Base-by-base conservation (phyloP, 2,888 invertebrate genomes). In the Sphaerolaimus hirsutus region DNA sequence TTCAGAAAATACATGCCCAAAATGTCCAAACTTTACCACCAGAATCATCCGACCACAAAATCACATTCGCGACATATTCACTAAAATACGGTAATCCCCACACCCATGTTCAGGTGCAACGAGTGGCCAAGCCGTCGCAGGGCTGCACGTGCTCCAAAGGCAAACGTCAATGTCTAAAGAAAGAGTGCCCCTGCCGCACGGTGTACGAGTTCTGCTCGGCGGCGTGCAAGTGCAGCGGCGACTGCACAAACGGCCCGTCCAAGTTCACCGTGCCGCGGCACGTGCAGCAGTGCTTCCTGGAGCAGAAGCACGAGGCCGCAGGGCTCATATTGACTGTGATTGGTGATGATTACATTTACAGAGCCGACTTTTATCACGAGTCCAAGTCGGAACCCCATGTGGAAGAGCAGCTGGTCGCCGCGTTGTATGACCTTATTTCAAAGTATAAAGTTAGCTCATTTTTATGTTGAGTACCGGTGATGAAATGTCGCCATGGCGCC, bases 91-190 rank as follows among this genome's bases (percentile, higher is more conserved):
- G 19, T 17, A 5, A 12, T 32, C 10, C 32, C 17, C 32, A 32
- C 32, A 32, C 10, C 10, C 32, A 32, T 17, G 14, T 5, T 7
- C 37, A 37, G 37, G 7, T 22, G 25, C 26, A 25, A 2, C 41
- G 41, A 5, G 41, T 41, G 26, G 52, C 54, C 25, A 61, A 62
- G 44, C 61, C 61, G 12, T 52, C 55, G 4, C 50, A 53, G 12
- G 60, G 61, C 44, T 49, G 49, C 25, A 29, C 36, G n/a, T 62
- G 61, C 49, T 54, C 57, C n/a, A 62, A 61, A 48, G 55, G 55
- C 46, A 62, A 62, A 52, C 60, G 60, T 49, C 61, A 61, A 49
- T 61, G 61, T 44, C 56, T 58, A 37, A 61, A 60, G 50, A 59
- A 60, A 46, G 61, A 62, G 45, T 61, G 61, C 44, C 57, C 59